Evolutionary conservation across 1,140 invertebrate genomes (phyloP).

Genomic region (Liolophura sinensis): DNA sequence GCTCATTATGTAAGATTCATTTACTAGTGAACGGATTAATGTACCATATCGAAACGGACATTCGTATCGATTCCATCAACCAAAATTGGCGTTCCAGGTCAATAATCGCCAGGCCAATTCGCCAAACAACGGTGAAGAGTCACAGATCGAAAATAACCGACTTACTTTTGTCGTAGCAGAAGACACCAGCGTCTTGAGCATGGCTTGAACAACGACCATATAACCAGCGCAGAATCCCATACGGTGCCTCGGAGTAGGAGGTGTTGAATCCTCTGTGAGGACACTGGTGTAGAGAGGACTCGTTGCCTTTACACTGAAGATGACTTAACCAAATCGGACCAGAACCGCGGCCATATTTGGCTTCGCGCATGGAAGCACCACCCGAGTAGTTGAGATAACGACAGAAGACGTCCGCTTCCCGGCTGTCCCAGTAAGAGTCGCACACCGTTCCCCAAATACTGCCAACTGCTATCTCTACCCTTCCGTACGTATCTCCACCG

Average conservation of each 20-base stretch:
- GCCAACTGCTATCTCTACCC: slow-evolving; percentile 70
- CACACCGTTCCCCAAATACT: slow-evolving; percentile 50
- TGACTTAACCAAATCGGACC: slow-evolving; percentile 48
- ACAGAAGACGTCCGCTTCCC: slow-evolving; percentile 42
- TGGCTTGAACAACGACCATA: slow-evolving; percentile 30
- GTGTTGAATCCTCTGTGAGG: slow-evolving; percentile 40
- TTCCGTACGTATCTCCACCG: slow-evolving; percentile 64
- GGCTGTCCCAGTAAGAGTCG: slow-evolving; percentile 37
- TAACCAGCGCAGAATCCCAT: too few species aligned
- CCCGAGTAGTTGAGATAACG: slow-evolving; percentile 36
- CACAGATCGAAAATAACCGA: not conserved
- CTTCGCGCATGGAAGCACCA: slow-evolving; percentile 31
- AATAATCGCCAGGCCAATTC: too few species aligned
- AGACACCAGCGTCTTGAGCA: slow-evolving; percentile 42
- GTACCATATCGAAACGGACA: too few species aligned
- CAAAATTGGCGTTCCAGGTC: not conserved
- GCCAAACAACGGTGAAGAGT: not conserved
- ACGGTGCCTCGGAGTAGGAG: not conserved
- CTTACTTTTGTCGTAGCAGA: slow-evolving; percentile 46
- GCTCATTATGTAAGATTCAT: too few species aligned
- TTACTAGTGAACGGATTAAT: too few species aligned
- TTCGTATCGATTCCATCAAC: too few species aligned
- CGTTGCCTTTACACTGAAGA: slow-evolving; percentile 41
- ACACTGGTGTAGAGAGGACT: slow-evolving; percentile 30
- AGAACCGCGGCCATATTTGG: slow-evolving; percentile 31